These are phyloP conservation scores for Luidia sarsii DNA, from an alignment of 53 echinoderm and acorn worm species.

Conservation along the genomic window DNA sequence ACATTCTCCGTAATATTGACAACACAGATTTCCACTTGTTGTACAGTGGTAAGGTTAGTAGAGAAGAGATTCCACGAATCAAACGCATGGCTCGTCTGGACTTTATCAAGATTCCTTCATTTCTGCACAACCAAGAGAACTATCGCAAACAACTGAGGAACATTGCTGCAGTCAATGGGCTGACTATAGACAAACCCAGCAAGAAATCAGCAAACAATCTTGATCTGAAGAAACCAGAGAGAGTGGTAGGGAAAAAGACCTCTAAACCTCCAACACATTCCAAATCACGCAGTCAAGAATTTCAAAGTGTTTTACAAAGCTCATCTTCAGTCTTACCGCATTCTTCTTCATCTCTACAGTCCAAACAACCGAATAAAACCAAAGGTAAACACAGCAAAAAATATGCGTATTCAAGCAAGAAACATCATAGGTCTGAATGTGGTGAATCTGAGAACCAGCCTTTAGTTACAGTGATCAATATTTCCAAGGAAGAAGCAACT, in stretches of 20 bases:
- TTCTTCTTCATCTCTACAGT: not conserved
- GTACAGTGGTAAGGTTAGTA: slow-evolving; percentile 74
- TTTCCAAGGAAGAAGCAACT: not conserved
- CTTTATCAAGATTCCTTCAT: slow-evolving; percentile 77
- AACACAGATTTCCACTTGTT: slow-evolving; percentile 80
- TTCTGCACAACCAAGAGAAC: slow-evolving; percentile 68
- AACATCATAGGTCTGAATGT: not conserved
- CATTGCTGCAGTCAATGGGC: slow-evolving; percentile 74
- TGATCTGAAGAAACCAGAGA: not conserved
- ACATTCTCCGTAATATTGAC: slow-evolving; percentile 77
- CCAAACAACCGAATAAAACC: too few relatives aligned
- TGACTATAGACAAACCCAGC: slow-evolving; percentile 12
- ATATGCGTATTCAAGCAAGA: too few relatives aligned
- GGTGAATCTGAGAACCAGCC: slow-evolving; percentile 3
- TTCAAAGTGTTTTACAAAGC: not conserved
- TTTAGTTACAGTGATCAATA: not conserved
- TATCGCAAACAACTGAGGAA: slow-evolving; percentile 65
- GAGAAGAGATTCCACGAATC: slow-evolving; percentile 77
- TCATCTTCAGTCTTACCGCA: not conserved
- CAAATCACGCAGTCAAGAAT: not conserved
- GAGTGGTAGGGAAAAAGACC: not conserved
- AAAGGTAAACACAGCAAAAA: too few relatives aligned
- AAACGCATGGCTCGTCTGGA: slow-evolving; percentile 74
- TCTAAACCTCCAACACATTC: not conserved
- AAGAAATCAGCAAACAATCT: not conserved